Evolutionary conservation across 35 echinoderm and acorn worm species (phyloP), one percentile per base, ranked within the genome.

Genomic region (Apostichopus parvimensis): DNA sequence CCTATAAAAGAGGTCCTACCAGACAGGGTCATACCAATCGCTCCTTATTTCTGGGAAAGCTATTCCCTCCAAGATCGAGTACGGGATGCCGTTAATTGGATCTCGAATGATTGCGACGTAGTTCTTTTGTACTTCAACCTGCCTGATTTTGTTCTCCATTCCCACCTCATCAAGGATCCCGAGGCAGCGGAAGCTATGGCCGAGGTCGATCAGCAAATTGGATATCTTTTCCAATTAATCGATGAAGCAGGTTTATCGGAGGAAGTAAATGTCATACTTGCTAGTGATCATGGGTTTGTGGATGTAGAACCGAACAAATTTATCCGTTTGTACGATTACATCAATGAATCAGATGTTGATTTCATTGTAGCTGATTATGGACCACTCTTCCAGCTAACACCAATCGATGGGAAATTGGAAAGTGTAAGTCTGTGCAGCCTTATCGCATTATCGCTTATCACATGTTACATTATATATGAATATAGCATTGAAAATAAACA

Each of bases 311-410:
- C 76, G 18, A 92, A 66, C 20, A 97, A 90, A 18, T 56, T 54
- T 56, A 92, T 97, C 23, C 61, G 79, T 57, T 64, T 96, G 57
- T 94, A 94, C 57, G 93, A 94, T 58, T 96, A 96, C 79, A 91
- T 96, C 45, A 89, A 90, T 72, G 3, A 56, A 55, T 54, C 73
- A 57, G 93, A 96, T 64, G 57, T 94, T 6, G 92, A 94, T 10
- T 94, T 94, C 79, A 92, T 94, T 15, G 60, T 98, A 6, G 94
- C 94, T 7, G 88, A 98, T 59, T 88, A 92, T 56, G 94, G 94
- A n/a, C 94, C 96, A 14, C 62, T 88, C 5, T 96, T 96, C 79
- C 96, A 98, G 56, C 75, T 98, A 9, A 77, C 91, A 80, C 92
- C 94, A 14, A 55, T 87, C 25, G 92, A 93, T 68, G 96, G 92